Base-by-base conservation (phyloP, 1,140 invertebrate species). In the Dreissena rostriformis region DNA sequence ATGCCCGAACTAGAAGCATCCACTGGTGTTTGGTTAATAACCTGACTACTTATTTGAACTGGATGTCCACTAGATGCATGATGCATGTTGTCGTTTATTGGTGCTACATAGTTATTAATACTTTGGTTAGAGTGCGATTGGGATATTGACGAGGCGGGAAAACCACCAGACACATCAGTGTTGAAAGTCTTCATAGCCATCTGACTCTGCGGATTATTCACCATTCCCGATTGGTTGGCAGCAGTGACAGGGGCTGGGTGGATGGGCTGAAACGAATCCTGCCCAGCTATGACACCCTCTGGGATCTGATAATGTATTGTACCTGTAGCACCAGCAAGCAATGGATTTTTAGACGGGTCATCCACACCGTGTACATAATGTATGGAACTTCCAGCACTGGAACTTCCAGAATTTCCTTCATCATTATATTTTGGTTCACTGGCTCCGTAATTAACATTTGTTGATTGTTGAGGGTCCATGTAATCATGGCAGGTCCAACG, bases 401-500 rank as follows among this genome's bases (percentile, higher is more conserved):
- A 90, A 77, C 89, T 92, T 39, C 90, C 89, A 67, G 92, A 91
- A 28, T 88, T 89, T n/a, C 73, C 78, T 67, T 86, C 81, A 22
- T 88, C 87, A 19, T 81, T 61, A 51, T 57, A 28, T 53, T 86
- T 85, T 74, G 71, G 81, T 65, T 86, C 86, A 68, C 76, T 84
- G 82, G 86, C 88, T 77, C 84, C 80, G 52, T 73, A 65, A 61
- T 70, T 67, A 70, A 68, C 22, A 39, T 73, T 75, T 55, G 53
- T 52, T 17, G 75, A 77, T 86, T 74, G 95, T 95, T 73, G 96
- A 96, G 91, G 96, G 94, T 98, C 97, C 89, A 98, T 94, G 94
- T 98, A 99, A 93, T 99, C 98, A 96, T 98, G 97, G 94, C 98
- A 98, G 88, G 96, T 96, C 98, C 98, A 99, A 89, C 98, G 94